Percentiles rank a stretch among this genome's conserved stretches.
These are phyloP conservation scores for Pseudorhombus dupliciocellatus DNA, from an alignment of 2,113 vertebrate genomes.

Conservation along the genomic window DNA sequence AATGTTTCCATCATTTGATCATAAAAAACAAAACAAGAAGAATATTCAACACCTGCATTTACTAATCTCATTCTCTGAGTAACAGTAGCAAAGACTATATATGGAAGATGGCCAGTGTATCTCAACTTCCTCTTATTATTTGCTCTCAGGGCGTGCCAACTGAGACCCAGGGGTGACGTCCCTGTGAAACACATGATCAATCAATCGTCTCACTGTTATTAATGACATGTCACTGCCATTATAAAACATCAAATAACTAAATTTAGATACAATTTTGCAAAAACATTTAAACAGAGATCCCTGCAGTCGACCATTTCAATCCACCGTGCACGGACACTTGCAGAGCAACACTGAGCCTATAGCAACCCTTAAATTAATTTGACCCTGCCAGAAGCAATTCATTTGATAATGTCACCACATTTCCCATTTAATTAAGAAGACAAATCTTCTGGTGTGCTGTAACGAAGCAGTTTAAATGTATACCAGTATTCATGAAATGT, in stretches of 20 bases:
- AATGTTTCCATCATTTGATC: no score
- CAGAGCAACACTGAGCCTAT: neutral
- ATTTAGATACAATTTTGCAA: no score
- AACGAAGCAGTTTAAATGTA: neutral
- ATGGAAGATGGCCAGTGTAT: no score
- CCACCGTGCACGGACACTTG: neutral
- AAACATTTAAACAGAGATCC: no score
- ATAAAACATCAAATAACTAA: no score
- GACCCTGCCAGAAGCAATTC: neutral
- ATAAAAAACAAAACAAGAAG: no score
- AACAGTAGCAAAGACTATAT: no score
- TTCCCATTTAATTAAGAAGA: neutral
- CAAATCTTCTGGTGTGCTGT: neutral
- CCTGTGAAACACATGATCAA: neutral
- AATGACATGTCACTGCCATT: neutral
- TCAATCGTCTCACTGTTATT: slow-evolving; percentile 1
- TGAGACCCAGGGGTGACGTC: no score
- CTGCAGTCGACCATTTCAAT: neutral
- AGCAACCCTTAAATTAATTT: neutral
- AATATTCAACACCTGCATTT: no score
- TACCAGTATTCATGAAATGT: neutral
- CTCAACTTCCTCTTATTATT: no score
- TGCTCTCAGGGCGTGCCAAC: no score
- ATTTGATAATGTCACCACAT: neutral
- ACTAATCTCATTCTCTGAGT: no score